Evolutionary conservation across 2,113 vertebrate genomes (phyloP), one percentile per base, ranked within the genome.

Genomic region (Calyptomena viridis): DNA sequence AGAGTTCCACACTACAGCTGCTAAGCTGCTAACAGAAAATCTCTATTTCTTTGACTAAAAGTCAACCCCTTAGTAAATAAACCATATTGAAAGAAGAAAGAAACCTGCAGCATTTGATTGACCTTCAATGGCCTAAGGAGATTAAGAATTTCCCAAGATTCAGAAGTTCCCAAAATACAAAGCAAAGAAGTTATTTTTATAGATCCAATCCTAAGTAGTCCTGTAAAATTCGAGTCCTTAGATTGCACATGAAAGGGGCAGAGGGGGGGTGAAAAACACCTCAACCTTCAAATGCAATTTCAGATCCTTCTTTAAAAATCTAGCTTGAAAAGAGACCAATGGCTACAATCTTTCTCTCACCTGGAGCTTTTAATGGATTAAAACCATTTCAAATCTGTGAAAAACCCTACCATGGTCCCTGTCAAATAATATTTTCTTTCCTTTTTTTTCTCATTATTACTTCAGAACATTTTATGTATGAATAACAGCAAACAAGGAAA

Each of bases 251-350:
- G n/a, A 83, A 79, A 72, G 27, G 37, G 42, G 42, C 40, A 46
- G 20, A 19, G 21, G 6, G 6, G 2, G 3, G 4, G 4, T 35
- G 44, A 55, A 44, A 1, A 4, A 4, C 30, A 28, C 9, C 15
- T 18, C 8, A 68, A 58, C 7, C 9, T 16, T 62, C 23, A 86
- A 79, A 84, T 44, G 42, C 39, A 55, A 59, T 93, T 92, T 93
- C 40, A 62, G 30, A 86, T 50, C 11, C 31, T 62, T 62, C 71
- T 90, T 92, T 90, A 76, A 94, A 95, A 94, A 66, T 67, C 23
- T 55, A 18, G 5, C 50, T 90, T 94, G 12, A 84, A 93, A 92
- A 47, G 37, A 80, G 55, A 50, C 14, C 14, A 55, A 89, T 3
- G 20, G 64, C 59, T 81, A 44, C 31, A 64, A 31, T 59, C 56